Evolutionary conservation across 2,797 vertebrate genomes (phyloP).

Genomic region (Ctenosaura bakeri): DNA sequence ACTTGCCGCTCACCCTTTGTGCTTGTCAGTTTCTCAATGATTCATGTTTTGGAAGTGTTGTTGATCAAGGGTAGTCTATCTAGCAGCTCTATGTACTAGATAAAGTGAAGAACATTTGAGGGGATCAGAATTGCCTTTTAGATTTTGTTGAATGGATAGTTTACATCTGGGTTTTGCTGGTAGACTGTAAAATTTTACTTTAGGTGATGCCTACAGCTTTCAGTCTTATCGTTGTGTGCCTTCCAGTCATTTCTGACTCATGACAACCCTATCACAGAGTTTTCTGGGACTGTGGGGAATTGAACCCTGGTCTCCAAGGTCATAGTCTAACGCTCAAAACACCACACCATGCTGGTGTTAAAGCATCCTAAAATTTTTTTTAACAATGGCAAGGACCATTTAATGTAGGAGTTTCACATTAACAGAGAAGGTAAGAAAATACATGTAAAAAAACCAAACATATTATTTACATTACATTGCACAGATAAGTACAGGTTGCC

Average conservation of each 20-base stretch:
- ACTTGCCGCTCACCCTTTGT: too few relatives aligned
- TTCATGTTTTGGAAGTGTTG: background rate
- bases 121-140: background rate
- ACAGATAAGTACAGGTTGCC: conserved; percentile 9
- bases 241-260: too few relatives aligned
- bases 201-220: background rate
- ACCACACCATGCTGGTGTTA: background rate
- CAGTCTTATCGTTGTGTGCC: too few relatives aligned
- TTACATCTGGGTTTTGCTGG: background rate
- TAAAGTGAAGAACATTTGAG: background rate
- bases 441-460: background rate
- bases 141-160: background rate
- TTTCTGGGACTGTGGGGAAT: too few relatives aligned
- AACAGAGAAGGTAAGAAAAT: conserved; percentile 1
- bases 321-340: too few relatives aligned
- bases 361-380: background rate
- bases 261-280: too few relatives aligned
- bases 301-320: too few relatives aligned
- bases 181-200: background rate
- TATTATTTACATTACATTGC: conserved; percentile 21
- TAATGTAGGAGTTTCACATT: conserved; percentile 32
- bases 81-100: background rate
- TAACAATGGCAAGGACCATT: conserved; percentile 26
- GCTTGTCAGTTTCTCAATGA: background rate
- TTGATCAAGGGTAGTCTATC: background rate